These are phyloP conservation scores for Neoniphon sammara DNA, from an alignment of 2,797 vertebrate genomes.

Conservation along the genomic window DNA sequence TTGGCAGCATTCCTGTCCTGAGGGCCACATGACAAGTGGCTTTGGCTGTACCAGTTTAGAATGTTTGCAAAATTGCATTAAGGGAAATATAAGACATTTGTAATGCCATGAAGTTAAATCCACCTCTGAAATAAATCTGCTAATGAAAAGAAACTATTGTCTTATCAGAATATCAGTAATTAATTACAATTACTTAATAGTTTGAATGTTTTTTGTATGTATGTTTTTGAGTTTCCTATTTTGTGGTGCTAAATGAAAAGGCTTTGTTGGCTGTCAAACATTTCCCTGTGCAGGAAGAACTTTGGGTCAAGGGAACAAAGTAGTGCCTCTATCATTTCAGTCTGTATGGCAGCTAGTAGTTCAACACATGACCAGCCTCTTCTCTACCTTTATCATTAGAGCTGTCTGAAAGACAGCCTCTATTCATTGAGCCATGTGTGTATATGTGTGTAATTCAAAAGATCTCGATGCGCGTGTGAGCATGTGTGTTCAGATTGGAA, in stretches of 20 bases:
- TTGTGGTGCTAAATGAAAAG: slow-evolving; percentile 13
- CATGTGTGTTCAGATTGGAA: slow-evolving; percentile 18
- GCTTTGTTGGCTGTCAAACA: too few relatives aligned
- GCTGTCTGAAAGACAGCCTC: slow-evolving; percentile 11
- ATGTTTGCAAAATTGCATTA: too few relatives aligned
- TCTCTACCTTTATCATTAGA: slow-evolving; percentile 27
- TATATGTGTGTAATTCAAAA: slow-evolving; percentile 10
- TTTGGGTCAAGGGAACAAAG: slow-evolving; percentile 5
- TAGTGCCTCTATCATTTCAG: slow-evolving; percentile 46
- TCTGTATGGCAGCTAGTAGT: slow-evolving; percentile 10
- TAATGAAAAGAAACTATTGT: too few relatives aligned
- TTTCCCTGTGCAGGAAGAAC: too few relatives aligned
- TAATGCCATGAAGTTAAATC: too few relatives aligned
- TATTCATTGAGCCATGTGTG: background rate
- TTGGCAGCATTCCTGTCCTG: too few relatives aligned
- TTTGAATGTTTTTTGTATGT: background rate
- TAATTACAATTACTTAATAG: too few relatives aligned
- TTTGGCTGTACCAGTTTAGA: too few relatives aligned
- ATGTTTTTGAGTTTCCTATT: slow-evolving; percentile 47
- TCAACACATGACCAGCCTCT: slow-evolving; percentile 46
- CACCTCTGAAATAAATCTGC: too few relatives aligned
- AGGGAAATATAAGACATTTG: too few relatives aligned
- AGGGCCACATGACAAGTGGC: too few relatives aligned
- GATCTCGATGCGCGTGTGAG: slow-evolving; percentile 12
- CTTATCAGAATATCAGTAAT: too few relatives aligned